A percentile compares a stretch with the other conserved stretches of the same genome.
These are phyloP conservation scores for Aphelocoma californica DNA, from an alignment of 2,797 vertebrate genomes.

Conservation along the genomic window DNA sequence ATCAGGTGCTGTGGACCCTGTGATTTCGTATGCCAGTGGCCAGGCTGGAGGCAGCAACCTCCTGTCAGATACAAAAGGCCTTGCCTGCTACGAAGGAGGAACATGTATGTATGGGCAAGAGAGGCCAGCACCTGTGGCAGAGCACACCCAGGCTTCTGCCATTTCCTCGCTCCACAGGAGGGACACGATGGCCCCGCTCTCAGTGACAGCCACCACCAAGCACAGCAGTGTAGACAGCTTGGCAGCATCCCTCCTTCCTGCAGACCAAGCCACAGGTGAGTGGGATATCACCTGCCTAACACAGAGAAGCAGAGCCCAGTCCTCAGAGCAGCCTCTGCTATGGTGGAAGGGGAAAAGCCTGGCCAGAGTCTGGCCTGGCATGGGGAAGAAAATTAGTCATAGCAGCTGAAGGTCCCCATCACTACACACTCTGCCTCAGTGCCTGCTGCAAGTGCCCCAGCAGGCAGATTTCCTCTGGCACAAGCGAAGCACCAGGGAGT, in stretches of 20 bases:
- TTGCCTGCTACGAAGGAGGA: neutral
- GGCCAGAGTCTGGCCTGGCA: neutral
- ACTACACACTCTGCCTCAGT: neutral
- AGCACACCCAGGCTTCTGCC: neutral
- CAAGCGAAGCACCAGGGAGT: neutral
- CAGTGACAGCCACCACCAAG: neutral
- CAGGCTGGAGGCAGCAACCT: neutral
- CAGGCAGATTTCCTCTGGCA: neutral
- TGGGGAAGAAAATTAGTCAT: neutral
- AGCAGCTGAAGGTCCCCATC: neutral
- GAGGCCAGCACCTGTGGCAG: rapidly evolving
- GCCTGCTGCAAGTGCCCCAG: neutral
- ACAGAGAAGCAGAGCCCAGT: neutral
- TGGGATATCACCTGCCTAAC: neutral
- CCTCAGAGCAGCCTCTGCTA: neutral
- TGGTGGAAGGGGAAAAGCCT: neutral
- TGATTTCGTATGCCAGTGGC: neutral
- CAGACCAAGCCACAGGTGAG: neutral
- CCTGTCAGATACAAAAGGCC: neutral
- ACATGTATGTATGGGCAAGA: neutral
- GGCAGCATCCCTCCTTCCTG: neutral
- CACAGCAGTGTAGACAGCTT: neutral
- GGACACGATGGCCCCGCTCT: neutral
- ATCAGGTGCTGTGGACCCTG: neutral
- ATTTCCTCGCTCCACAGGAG: neutral